Evolutionary conservation across 2,888 invertebrate genomes (phyloP).

Genomic region (Octodonta nipae): DNA sequence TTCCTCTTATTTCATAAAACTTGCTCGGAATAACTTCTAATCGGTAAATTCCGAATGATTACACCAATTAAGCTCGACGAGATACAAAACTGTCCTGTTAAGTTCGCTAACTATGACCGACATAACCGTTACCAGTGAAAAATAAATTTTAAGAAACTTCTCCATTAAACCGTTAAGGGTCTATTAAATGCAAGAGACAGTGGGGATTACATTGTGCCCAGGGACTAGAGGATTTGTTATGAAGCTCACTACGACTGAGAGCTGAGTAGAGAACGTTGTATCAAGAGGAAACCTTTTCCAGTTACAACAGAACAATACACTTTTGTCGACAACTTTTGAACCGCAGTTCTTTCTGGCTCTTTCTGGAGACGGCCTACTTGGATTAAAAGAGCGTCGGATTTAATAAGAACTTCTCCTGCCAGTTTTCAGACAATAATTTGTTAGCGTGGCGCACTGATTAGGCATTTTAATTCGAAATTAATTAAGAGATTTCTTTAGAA

Average conservation of each 20-base stretch:
- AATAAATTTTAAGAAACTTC: slow-evolving; percentile 2
- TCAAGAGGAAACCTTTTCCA: slow-evolving; percentile 20
- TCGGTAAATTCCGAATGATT: too few species aligned
- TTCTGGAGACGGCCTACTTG: too few species aligned
- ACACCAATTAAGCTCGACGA: too few species aligned
- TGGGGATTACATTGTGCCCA: slow-evolving; percentile 17
- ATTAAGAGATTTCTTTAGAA: too few species aligned
- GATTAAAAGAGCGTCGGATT: neutral
- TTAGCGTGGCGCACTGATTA: too few species aligned
- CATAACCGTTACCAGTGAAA: too few species aligned
- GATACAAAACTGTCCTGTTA: too few species aligned
- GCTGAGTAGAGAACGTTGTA: slow-evolving; percentile 31
- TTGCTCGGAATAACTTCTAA: too few species aligned
- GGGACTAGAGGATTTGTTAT: slow-evolving; percentile 20
- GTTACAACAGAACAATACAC: slow-evolving; percentile 34
- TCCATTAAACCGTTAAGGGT: slow-evolving; percentile 14
- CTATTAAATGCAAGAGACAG: slow-evolving; percentile 22
- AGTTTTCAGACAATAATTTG: slow-evolving; percentile 1
- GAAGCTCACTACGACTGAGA: slow-evolving; percentile 19
- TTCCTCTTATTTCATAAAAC: too few species aligned
- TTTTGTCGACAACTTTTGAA: slow-evolving; percentile 28
- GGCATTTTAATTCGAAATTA: too few species aligned
- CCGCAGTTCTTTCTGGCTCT: slow-evolving; percentile 19
- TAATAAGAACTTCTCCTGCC: neutral
- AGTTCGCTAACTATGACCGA: too few species aligned